phyloP scores from a whole-genome alignment of 2,797 vertebrate genomes.

The Semaprochilodus insignis region DNA sequence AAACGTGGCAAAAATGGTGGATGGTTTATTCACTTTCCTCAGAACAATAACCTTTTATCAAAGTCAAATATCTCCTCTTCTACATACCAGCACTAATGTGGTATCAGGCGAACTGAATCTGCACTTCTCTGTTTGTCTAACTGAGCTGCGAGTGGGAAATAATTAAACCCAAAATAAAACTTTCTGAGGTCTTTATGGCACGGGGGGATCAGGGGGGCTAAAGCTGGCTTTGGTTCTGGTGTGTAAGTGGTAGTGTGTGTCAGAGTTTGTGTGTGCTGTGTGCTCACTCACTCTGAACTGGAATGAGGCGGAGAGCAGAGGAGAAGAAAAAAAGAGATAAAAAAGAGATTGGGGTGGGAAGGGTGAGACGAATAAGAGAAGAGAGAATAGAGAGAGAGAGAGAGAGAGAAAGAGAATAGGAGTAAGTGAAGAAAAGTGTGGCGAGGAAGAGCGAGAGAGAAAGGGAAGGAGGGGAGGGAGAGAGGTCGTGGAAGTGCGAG shows the following conservation, averaged over 20 bases:
- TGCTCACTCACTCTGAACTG: neutral
- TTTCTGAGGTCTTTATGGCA: neutral
- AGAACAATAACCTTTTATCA: too few relatives aligned
- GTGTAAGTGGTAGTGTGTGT: neutral
- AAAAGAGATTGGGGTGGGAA: neutral
- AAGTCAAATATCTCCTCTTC: too few relatives aligned
- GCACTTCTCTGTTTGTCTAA: too few relatives aligned
- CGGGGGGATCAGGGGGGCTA: neutral
- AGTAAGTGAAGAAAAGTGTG: slow-evolving; percentile 2
- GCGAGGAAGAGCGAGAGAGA: slow-evolving; percentile 1
- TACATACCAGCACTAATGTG: too few relatives aligned
- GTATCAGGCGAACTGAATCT: too few relatives aligned
- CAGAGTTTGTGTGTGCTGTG: neutral
- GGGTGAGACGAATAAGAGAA: neutral
- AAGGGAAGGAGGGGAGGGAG: slow-evolving; percentile 16
- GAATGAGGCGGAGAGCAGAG: neutral
- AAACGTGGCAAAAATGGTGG: too few relatives aligned
- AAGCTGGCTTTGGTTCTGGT: neutral
- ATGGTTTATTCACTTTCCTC: too few relatives aligned
- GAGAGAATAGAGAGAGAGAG: slow-evolving; percentile 1
- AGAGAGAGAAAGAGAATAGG: neutral
- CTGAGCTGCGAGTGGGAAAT: too few relatives aligned
- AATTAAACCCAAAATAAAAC: too few relatives aligned
- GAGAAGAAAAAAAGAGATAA: neutral
- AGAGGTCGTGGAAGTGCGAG: neutral